phyloP scores from a whole-genome alignment of 2,888 invertebrate genomes.

The Thecocarcelia acutangulata region DNA sequence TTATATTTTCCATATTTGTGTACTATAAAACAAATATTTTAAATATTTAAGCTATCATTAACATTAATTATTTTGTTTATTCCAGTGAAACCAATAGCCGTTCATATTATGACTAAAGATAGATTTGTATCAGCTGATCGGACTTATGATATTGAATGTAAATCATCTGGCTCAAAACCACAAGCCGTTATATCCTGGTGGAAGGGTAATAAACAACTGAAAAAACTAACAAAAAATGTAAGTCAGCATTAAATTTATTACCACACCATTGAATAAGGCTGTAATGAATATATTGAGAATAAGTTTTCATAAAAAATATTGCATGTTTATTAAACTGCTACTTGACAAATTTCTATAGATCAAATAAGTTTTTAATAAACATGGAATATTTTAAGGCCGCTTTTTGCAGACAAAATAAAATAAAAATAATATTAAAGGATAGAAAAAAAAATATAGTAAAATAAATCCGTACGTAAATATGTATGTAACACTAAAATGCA shows the following conservation, averaged over 20 bases:
- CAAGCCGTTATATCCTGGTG: conserved; percentile 94
- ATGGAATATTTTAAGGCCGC: too few species aligned
- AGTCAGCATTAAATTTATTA: conserved; percentile 80
- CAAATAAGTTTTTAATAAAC: too few species aligned
- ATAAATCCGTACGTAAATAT: too few species aligned
- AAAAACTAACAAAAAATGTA: conserved; percentile 90
- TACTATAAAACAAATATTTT: too few species aligned
- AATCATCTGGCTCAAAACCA: conserved; percentile 92
- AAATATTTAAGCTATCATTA: too few species aligned
- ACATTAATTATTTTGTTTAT: conserved; percentile 15
- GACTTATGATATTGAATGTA: conserved; percentile 93
- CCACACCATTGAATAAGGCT: conserved; percentile 47
- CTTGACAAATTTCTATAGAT: too few species aligned
- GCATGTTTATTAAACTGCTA: too few species aligned
- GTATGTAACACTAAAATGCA: too few species aligned
- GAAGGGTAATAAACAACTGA: conserved; percentile 91
- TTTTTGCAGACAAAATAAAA: too few species aligned
- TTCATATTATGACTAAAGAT: conserved; percentile 91
- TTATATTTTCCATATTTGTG: too few species aligned
- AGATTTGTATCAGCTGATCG: conserved; percentile 92
- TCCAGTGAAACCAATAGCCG: conserved; percentile 92
- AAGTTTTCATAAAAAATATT: background rate
- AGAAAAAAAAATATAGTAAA: too few species aligned
- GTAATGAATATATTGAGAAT: conserved; percentile 18
- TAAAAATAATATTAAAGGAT: too few species aligned